Conservation (phyloP, 2,113 vertebrate genomes). For the Speoplatyrhinus poulsoni region DNA sequence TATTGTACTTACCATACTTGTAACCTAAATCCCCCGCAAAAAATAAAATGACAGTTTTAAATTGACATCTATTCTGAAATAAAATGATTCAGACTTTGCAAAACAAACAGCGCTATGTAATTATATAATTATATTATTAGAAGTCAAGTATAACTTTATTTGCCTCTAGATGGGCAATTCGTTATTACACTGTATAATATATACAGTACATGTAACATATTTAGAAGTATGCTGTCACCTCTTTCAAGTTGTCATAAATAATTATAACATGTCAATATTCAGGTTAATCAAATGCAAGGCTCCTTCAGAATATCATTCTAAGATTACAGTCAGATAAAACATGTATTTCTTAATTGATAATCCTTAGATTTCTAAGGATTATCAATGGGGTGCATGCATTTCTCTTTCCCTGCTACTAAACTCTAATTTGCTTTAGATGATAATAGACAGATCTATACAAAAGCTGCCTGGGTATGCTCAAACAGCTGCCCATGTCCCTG, state of each 20-base stretch:
- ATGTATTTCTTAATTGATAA: slow-evolving; percentile 81
- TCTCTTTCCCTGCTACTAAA: slow-evolving; percentile 83
- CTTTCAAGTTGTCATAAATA: too few species aligned
- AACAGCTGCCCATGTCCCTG: slow-evolving; percentile 81
- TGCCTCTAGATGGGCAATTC: too few species aligned
- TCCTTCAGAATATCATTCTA: too few species aligned
- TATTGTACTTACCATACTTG: slow-evolving; percentile 95
- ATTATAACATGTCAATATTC: too few species aligned
- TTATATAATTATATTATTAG: not conserved
- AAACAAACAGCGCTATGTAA: not conserved
- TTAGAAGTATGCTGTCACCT: too few species aligned
- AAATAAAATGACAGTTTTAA: slow-evolving; percentile 83
- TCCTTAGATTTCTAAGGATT: too few species aligned
- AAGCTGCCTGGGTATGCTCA: slow-evolving; percentile 89
- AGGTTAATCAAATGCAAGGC: too few species aligned
- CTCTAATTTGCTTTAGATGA: slow-evolving; percentile 97
- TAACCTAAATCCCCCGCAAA: slow-evolving; percentile 84
- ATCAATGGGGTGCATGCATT: slow-evolving; percentile 81
- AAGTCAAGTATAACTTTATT: too few species aligned
- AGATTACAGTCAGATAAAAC: slow-evolving; percentile 50
- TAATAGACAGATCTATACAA: slow-evolving; percentile 92
- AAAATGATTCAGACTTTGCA: not conserved
- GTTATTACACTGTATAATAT: too few species aligned
- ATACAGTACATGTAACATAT: too few species aligned
- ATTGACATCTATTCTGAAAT: slow-evolving; percentile 21